Conservation (phyloP, 2,888 invertebrate species). For the Linnaemya tessellans region DNA sequence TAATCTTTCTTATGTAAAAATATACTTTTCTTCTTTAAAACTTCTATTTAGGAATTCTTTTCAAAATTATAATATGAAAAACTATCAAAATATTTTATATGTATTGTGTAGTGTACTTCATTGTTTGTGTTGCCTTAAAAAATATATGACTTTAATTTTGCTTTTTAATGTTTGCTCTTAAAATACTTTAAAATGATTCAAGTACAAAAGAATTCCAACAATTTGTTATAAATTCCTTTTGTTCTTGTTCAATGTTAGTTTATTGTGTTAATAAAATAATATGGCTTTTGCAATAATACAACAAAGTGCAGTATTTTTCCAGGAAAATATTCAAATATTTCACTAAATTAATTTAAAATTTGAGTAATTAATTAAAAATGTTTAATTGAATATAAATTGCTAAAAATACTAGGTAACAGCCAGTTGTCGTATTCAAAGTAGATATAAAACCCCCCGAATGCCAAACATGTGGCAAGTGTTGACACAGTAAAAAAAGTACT, state of each 20-base stretch:
- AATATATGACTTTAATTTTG: background rate
- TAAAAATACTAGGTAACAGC: too few species aligned
- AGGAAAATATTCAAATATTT: background rate
- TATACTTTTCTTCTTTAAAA: too few species aligned
- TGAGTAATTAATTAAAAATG: background rate
- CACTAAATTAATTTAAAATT: too few species aligned
- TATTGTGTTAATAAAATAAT: background rate
- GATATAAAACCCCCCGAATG: too few species aligned
- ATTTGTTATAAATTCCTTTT: conserved; percentile 13
- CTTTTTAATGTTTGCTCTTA: background rate
- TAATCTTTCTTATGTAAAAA: too few species aligned
- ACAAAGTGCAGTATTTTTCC: background rate
- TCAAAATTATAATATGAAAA: background rate
- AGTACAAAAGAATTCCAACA: conserved; percentile 13
- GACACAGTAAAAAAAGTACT: conserved; percentile 5
- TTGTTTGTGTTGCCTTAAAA: background rate
- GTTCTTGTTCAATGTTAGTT: background rate
- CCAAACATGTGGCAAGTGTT: too few species aligned
- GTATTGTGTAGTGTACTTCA: conserved; percentile 5
- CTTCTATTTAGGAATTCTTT: background rate
- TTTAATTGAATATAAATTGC: background rate
- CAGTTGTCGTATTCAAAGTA: too few species aligned
- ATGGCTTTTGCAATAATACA: background rate
- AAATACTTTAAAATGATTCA: conserved; percentile 20
- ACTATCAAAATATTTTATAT: background rate